Evolutionary conservation across 2,888 invertebrate genomes (phyloP).

Genomic region (Marronus borbonicus): DNA sequence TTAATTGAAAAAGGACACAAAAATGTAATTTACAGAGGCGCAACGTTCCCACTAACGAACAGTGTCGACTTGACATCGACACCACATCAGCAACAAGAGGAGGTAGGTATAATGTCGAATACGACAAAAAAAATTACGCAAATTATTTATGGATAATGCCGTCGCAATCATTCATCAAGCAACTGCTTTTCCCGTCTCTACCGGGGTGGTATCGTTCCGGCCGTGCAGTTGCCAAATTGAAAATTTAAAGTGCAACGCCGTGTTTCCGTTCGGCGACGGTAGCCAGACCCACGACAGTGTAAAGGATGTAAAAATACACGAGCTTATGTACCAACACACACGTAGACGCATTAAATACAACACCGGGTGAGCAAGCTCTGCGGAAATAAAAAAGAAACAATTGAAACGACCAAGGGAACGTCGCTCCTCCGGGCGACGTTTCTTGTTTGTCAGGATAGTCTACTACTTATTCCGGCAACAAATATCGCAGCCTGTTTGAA

Average conservation of each 20-base stretch:
- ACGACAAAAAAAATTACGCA: conserved; percentile 14
- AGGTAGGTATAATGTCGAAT: background rate
- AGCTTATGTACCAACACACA: background rate
- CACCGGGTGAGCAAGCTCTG: conserved; percentile 32
- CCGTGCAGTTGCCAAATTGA: conserved; percentile 47
- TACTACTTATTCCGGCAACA: conserved; percentile 56
- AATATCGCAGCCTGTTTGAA: conserved; percentile 54
- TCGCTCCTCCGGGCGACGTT: conserved; percentile 50
- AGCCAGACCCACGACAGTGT: conserved; percentile 28
- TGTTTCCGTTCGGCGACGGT: conserved; percentile 54
- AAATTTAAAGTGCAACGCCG: conserved; percentile 57
- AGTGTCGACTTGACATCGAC: conserved; percentile 15
- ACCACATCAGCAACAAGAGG: background rate
- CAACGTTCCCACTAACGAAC: background rate
- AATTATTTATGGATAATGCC: conserved; percentile 28
- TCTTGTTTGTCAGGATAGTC: conserved; percentile 57
- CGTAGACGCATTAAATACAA: conserved; percentile 31
- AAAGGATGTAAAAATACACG: conserved; percentile 56
- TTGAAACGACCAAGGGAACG: conserved; percentile 48
- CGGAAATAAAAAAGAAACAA: conserved; percentile 49
- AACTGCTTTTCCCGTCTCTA: conserved; percentile 9
- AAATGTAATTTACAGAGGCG: too few relatives aligned
- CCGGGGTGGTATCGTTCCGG: conserved; percentile 13
- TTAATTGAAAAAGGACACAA: too few relatives aligned
- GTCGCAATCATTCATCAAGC: conserved; percentile 38